A percentile compares a stretch with the other conserved stretches of the same genome.
Evolutionary conservation across 1,140 invertebrate genomes (phyloP).

Genomic region (Gryllus bimaculatus): DNA sequence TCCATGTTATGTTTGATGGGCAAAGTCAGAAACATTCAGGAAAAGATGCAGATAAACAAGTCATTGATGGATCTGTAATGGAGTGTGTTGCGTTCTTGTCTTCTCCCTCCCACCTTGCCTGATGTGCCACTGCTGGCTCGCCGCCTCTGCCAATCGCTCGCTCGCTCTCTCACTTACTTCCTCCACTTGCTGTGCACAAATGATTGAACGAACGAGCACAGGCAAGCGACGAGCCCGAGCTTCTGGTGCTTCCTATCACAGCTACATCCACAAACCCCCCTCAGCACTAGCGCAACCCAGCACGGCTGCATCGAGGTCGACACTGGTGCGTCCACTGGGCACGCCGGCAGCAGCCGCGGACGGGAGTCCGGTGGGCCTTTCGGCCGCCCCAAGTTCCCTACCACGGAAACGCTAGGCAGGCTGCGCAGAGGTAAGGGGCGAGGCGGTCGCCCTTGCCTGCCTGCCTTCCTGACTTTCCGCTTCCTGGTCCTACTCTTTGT

Average conservation of each 20-base stretch:
- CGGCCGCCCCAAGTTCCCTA: conserved; percentile 11
- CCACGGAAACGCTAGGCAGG: conserved; percentile 19
- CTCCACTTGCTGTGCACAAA: background rate
- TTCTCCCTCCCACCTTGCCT: background rate
- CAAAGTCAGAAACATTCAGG: too few species aligned
- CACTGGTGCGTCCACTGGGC: conserved; percentile 31
- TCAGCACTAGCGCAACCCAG: conserved; percentile 25
- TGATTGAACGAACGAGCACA: conserved; percentile 24
- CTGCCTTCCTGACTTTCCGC: background rate
- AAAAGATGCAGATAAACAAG: too few species aligned
- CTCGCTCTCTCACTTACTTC: background rate
- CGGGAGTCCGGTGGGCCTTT: background rate
- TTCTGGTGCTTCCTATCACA: conserved; percentile 41
- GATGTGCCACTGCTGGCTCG: background rate
- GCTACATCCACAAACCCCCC: conserved; percentile 23
- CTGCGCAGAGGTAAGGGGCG: conserved; percentile 19
- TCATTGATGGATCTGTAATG: background rate
- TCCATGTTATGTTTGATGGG: too few species aligned
- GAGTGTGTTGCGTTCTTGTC: conserved; percentile 8
- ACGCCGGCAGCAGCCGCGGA: conserved; percentile 2
- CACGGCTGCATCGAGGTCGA: conserved; percentile 24
- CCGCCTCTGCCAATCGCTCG: background rate
- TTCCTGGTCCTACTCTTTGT: too few species aligned
- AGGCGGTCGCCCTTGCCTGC: conserved; percentile 12
- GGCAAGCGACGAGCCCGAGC: conserved; percentile 37